Conservation (phyloP, 1,140 invertebrate species). For the Drosophila auraria region DNA sequence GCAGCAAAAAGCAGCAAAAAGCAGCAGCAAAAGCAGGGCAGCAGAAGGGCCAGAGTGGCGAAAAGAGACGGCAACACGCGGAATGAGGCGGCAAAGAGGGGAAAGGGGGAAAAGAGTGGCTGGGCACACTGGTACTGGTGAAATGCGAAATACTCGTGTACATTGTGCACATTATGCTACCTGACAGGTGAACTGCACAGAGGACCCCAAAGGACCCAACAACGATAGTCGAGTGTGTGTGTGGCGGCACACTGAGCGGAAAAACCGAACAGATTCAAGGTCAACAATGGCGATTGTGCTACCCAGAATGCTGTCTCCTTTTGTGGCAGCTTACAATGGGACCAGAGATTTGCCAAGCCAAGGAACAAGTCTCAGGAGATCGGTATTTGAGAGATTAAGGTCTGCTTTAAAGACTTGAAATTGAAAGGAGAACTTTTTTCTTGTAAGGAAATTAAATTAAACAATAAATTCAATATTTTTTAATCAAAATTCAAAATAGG, state of each 20-base stretch:
- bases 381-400: not conserved
- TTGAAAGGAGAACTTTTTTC: no score
- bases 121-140: constrained; percentile 19
- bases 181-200: constrained; percentile 46
- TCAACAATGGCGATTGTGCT: constrained; percentile 14
- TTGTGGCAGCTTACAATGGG: not conserved
- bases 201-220: constrained; percentile 5
- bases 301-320: not conserved
- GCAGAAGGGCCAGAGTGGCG: not conserved
- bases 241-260: constrained; percentile 5
- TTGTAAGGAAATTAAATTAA: not conserved
- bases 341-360: constrained; percentile 7
- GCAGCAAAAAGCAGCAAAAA: no score
- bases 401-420: no score
- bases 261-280: constrained; percentile 14
- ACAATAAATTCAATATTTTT: no score
- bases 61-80: not conserved
- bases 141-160: constrained; percentile 37
- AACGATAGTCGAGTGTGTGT: not conserved
- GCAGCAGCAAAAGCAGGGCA: not conserved
- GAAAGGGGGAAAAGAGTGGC: not conserved
- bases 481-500: no score
- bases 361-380: not conserved
- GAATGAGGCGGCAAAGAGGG: not conserved
- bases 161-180: constrained; percentile 51